Conservation (phyloP, 1,140 invertebrate species). For the Ectropis grisescens region DNA sequence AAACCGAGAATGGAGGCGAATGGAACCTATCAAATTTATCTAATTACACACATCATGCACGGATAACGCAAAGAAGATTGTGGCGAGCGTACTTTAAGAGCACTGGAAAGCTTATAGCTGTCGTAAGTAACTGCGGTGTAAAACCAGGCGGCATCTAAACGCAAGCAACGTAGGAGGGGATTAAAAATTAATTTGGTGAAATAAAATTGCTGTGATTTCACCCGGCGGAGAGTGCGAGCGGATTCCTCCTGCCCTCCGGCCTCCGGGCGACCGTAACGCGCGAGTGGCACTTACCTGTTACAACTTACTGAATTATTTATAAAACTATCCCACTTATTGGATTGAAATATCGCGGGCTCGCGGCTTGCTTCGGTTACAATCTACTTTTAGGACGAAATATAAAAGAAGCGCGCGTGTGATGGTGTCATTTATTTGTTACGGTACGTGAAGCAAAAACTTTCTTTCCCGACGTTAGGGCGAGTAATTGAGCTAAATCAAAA, state of each 20-base stretch:
- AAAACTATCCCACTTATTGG: conserved; percentile 59
- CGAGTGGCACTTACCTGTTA: conserved; percentile 61
- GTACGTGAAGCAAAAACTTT: conserved; percentile 1
- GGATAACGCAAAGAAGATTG: no score
- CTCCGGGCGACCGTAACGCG: conserved; percentile 46
- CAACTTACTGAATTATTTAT: conserved; percentile 65
- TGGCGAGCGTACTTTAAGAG: no score
- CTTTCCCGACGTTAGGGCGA: background rate
- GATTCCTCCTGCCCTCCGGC: conserved; percentile 30
- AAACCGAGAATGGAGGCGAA: no score
- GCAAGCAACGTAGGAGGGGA: conserved; percentile 20
- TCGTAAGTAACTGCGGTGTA: no score
- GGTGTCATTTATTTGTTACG: no score
- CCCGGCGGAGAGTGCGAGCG: conserved; percentile 21
- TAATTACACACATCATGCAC: background rate
- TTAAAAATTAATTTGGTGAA: conserved; percentile 37
- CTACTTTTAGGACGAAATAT: background rate
- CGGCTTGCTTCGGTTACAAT: conserved; percentile 29
- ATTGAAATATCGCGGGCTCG: conserved; percentile 50
- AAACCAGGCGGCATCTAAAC: no score
- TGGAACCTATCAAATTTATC: background rate
- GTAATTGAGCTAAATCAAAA: conserved; percentile 4
- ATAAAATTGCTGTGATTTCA: conserved; percentile 47
- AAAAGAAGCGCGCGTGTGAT: no score
- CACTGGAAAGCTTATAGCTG: no score